Conservation (phyloP, 2,888 invertebrate species). For the Polymixis lichenea region DNA sequence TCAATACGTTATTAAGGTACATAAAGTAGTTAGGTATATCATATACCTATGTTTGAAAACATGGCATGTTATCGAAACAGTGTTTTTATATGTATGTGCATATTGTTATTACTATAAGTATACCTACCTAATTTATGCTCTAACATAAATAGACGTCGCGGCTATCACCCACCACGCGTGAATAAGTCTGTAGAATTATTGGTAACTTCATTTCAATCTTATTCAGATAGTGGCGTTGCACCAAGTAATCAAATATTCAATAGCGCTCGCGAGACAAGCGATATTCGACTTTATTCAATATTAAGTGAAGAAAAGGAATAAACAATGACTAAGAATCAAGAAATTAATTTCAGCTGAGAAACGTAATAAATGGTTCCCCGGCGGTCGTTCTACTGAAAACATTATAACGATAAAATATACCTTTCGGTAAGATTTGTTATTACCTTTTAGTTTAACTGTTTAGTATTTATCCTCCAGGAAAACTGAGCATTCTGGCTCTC, state of each 20-base stretch:
- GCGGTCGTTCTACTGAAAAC: constrained; percentile 47
- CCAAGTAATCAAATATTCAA: constrained; percentile 14
- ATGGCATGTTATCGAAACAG: neutral
- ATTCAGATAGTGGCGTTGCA: constrained; percentile 13
- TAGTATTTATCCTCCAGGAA: constrained; percentile 73
- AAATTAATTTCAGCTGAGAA: constrained; percentile 52
- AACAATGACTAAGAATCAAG: constrained; percentile 37
- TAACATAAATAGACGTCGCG: neutral
- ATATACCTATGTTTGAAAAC: neutral
- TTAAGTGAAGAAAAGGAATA: constrained; percentile 17
- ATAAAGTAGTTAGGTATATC: neutral
- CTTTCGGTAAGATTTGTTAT: constrained; percentile 50
- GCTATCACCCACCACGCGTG: neutral
- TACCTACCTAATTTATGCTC: neutral
- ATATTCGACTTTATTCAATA: constrained; percentile 16
- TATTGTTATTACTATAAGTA: neutral
- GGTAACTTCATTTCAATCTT: neutral
- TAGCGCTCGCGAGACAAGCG: neutral
- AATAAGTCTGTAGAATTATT: neutral
- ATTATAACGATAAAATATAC: constrained; percentile 48
- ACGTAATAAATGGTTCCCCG: constrained; percentile 51
- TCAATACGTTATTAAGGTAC: too few species aligned
- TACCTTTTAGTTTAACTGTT: constrained; percentile 80
- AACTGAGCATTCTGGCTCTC: constrained; percentile 74
- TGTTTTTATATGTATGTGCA: neutral